phyloP scores from a whole-genome alignment of 2,113 vertebrate species.

The Macrotis lagotis region DNA sequence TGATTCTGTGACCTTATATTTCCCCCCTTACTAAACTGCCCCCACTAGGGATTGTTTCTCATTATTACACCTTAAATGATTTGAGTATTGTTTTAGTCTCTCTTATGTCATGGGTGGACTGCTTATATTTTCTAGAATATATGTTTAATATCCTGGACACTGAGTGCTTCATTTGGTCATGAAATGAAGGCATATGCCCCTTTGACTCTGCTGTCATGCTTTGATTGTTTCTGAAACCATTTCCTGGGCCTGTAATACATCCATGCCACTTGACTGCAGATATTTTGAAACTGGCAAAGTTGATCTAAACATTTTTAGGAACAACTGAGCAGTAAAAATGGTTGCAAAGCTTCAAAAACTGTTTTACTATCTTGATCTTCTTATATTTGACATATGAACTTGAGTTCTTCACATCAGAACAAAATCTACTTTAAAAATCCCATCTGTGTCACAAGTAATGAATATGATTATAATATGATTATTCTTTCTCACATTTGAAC shows the following conservation, averaged over 20 bases:
- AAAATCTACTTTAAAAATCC: conserved; percentile 68
- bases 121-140: conserved; percentile 43
- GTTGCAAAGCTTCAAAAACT: conserved; percentile 62
- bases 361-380: conserved; percentile 42
- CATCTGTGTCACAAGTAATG: conserved; percentile 63
- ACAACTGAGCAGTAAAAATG: conserved; percentile 64
- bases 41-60: conserved; percentile 46
- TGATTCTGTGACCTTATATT: background rate
- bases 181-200: background rate
- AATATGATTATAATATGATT: conserved; percentile 44
- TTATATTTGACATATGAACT: conserved; percentile 62
- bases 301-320: conserved; percentile 67
- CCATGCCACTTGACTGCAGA: conserved; percentile 58
- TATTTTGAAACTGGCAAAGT: conserved; percentile 60
- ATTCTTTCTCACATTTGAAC: conserved; percentile 53
- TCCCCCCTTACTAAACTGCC: background rate
- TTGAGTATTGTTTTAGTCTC: conserved; percentile 58
- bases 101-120: conserved; percentile 52
- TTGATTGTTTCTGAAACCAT: conserved; percentile 51
- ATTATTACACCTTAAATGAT: conserved; percentile 43
- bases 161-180: conserved; percentile 20
- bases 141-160: conserved; percentile 11
- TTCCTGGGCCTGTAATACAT: conserved; percentile 53
- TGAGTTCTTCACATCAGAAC: conserved; percentile 63
- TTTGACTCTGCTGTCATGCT: conserved; percentile 37